A percentile compares a stretch with the other conserved stretches of the same genome.
Conservation (phyloP, 92 coral and sea anemone genomes). For the Phymanthus crucifer region DNA sequence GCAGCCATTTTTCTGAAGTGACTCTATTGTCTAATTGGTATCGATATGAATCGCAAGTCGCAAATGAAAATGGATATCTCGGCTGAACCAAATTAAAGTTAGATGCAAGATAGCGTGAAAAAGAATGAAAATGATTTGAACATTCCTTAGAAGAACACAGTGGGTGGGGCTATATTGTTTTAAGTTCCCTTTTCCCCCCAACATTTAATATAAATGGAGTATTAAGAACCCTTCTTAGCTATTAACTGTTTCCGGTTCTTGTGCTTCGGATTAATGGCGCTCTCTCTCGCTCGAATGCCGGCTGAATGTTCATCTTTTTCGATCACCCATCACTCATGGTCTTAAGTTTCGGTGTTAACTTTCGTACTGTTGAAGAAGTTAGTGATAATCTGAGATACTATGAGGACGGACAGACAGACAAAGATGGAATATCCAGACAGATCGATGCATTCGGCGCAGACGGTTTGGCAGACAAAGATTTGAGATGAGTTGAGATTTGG, state of each 20-base stretch:
- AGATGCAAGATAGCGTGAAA: not conserved
- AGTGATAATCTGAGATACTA: not conserved
- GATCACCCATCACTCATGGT: not conserved
- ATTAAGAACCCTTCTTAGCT: not conserved
- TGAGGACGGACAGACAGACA: not conserved
- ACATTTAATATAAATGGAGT: not conserved
- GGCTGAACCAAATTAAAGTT: not conserved
- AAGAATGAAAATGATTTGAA: not conserved
- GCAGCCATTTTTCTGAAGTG: not conserved
- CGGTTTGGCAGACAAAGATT: too few species aligned
- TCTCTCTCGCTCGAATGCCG: not conserved
- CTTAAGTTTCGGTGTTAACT: not conserved
- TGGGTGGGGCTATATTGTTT: not conserved
- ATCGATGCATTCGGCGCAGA: too few species aligned
- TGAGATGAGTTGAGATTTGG: too few species aligned
- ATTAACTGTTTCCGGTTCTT: not conserved
- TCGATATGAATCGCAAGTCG: not conserved
- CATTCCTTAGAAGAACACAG: not conserved
- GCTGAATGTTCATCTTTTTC: not conserved
- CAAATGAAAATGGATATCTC: not conserved
- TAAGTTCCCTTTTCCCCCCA: not conserved
- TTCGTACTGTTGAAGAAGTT: not conserved
- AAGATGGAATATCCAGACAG: too few species aligned
- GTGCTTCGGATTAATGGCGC: not conserved
- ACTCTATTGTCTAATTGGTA: not conserved